phyloP scores from a whole-genome alignment of 2,797 vertebrate genomes.

The Gymnopithys bicolor region DNA sequence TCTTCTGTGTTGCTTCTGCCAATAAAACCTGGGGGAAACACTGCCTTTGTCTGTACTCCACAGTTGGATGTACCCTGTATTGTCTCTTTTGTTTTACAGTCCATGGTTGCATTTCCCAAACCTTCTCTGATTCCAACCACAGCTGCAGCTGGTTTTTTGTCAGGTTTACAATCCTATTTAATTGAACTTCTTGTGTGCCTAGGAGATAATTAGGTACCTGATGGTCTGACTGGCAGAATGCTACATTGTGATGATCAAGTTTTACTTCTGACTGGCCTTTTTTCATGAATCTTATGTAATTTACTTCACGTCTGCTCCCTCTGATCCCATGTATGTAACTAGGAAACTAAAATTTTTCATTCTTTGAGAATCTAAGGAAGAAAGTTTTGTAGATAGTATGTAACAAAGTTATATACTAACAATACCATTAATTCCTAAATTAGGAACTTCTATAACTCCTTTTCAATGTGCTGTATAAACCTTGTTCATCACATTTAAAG shows the following conservation, averaged over 20 bases:
- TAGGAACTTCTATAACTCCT: not conserved
- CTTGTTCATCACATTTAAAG: not conserved
- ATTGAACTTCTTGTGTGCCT: not conserved
- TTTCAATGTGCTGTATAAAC: not conserved
- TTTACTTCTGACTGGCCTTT: not conserved
- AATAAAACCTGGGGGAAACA: not conserved
- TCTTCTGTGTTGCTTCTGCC: not conserved
- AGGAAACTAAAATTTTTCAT: not conserved
- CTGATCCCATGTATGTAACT: not conserved
- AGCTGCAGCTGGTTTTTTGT: not conserved
- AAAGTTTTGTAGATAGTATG: not conserved
- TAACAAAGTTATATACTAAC: not conserved
- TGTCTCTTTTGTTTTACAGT: not conserved
- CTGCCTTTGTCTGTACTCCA: not conserved
- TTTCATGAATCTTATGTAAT: not conserved
- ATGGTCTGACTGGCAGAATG: not conserved
- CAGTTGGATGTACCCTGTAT: accelerated
- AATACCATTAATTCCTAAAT: not conserved
- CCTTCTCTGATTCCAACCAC: not conserved
- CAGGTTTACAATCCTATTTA: not conserved
- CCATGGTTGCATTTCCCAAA: not conserved
- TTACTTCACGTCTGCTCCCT: not conserved
- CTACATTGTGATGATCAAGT: not conserved
- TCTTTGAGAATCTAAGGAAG: not conserved
- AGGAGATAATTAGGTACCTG: not conserved